Evolutionary conservation across 2,888 invertebrate genomes (phyloP), one percentile per base, ranked within the genome.

Genomic region (Ectemnius continuus): DNA sequence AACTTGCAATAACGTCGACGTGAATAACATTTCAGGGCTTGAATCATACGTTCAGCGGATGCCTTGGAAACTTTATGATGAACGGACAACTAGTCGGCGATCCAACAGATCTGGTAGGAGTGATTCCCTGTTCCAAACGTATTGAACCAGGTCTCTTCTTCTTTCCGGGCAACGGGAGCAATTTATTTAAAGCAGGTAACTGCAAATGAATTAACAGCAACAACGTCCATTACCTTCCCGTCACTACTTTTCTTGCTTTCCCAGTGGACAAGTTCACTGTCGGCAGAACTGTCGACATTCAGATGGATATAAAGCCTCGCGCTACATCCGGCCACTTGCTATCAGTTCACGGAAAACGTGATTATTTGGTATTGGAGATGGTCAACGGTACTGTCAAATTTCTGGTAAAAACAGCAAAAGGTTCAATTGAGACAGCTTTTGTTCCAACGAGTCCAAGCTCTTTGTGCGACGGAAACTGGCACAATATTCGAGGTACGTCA

Each of bases 391-490:
- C 95, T 70, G 94, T 99, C 23, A 94, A 94, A 73, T 95, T 97
- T 83, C 94, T 95, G 0, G 97, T 96, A 0, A 96, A 97, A 81
- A 96, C 96, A 84, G 96, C 96, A 0, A 95, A 94, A 85, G 97
- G 97, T 8, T 77, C 76, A 2, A 95, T 97, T 83, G 93, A 94
- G 2, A 95, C 97, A 2, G 94, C 93, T 23, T 97, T 94, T 89
- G 93, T 93, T 65, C 92, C 94, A 0, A 92, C 93, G 60, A 93
- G 94, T 63, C 93, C 93, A 73, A 94, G 95, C 84, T 92, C 93
- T 72, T 93, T 98, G 75, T 99, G 99, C 88, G 98, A 99, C 91
- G 99, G 99, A 61, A 93, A 96, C 68, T 99, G 99, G 99, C 98
- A 99, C 88, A 95, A 93, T 70, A 96, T 98, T 85, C 93, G 94